Evolutionary conservation across 2,797 vertebrate species (phyloP), one percentile per base, ranked within the genome.

Genomic region (Smutsia gigantea): DNA sequence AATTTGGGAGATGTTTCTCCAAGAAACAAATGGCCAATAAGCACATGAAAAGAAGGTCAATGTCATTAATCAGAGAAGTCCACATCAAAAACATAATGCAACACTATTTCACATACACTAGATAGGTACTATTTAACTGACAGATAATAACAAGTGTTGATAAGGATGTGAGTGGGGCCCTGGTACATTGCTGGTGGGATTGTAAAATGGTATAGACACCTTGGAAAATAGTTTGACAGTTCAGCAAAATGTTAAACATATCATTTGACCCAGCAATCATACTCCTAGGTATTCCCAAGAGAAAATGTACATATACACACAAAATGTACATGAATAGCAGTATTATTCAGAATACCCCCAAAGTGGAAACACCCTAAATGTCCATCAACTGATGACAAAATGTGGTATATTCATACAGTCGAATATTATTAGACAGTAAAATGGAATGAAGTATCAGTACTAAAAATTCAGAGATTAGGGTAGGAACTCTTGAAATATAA

Each of bases 1-100:
- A 49, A 87, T 84, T 55, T 74, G 63, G 88, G 79, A 78, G 17
- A 55, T 29, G 55, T 82, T 93, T 95, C 59, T 82, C 46, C 69
- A 39, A 51, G 81, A 25, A 51, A 78, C 49, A 72, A 42, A 55
- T 93, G 29, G 8, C 31, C 59, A 64, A 4, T 81, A 55, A 75
- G 17, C 9, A 18, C 64, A 49, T 51, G 63, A 71, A 71, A 85
- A 83, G 72, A 61, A 42, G 34, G 9, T 93, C 37, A 82, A 9
- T 27, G 59, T 77, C 17, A 49, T 81, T 49, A 81, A 83, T 29
- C 77, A n/a, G 79, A 86, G 63, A 87, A 74, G 31, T 86, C 31
- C 27, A 83, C 59, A 10, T 72, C 29, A 84, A 87, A 90, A 74
- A 23, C 7, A n/a, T 21, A 29, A 19, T 59, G 31, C 29, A 29